Base-by-base conservation (phyloP, 53 echinoderm and acorn worm species). In the Astropecten irregularis region DNA sequence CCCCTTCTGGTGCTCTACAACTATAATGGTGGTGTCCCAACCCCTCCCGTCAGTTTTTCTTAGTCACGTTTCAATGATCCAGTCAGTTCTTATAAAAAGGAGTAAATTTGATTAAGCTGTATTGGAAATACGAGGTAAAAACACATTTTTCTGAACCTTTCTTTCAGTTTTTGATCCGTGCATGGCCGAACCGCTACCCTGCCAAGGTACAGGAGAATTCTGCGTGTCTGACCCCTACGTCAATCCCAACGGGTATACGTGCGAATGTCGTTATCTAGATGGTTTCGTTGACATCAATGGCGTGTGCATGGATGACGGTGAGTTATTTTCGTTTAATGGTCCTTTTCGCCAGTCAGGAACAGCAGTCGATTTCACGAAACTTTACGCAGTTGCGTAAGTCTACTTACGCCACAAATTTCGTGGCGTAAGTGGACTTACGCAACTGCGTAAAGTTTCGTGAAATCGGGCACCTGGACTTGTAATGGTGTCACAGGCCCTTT, bases 241-340 rank as follows among this genome's bases (percentile, higher is more conserved):
- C 1, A 29, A 27, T 47, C 30, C 71, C 9, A 11, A 48, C 9
- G 71, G 71, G n/a, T 71, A 71, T 50, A 49, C 71, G 0, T 71
- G 71, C 28, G 71, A 71, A 33, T 71, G 71, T 48, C 31, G 21
- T 4, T 7, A 18, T 50, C 34, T 71, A 31, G 71, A 71, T 30
- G 49, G 49, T 25, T 71, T 31, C 32, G 50, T 50, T 50, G 16
- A 30, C 30, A 30, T 4, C 2, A 48, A 31, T 14, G 71, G 71
- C 9, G 32, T 19, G 16, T 71, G 71, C 29, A 30, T 2, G 13
- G 30, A 58, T 30, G 30, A 7, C 3, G 30, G 59, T 58, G 11
- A 42, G 42, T 42, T 42, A n/a, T n/a, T n/a, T n/a, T n/a, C n/a
- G n/a, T n/a, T n/a, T n/a, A n/a, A n/a, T n/a, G n/a, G n/a, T n/a